phyloP scores from a whole-genome alignment of 2,797 vertebrate species.

The Sternotherus odoratus region DNA sequence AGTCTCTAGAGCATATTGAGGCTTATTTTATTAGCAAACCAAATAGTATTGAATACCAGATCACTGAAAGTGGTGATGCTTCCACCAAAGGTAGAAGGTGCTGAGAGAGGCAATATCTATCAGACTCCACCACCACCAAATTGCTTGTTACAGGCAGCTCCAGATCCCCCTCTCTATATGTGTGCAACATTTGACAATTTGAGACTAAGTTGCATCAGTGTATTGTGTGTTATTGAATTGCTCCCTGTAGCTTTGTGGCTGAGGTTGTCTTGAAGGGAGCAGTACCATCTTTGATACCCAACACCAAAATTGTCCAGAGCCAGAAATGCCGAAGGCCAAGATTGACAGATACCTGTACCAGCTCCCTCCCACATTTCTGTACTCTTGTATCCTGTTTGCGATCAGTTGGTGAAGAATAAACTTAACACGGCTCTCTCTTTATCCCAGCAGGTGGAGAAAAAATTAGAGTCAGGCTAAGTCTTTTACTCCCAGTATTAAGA shows the following conservation, averaged over 20 bases:
- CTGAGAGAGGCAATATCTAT: not conserved
- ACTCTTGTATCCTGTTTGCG: not conserved
- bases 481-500: not conserved
- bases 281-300: not conserved
- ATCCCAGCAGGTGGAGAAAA: not conserved
- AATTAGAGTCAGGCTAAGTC: not conserved
- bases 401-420: not conserved
- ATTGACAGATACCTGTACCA: not conserved
- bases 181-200: not conserved
- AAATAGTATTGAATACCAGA: not conserved
- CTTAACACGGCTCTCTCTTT: not conserved
- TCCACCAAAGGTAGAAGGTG: not conserved
- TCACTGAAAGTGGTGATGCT: not conserved
- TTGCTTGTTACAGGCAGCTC: not conserved
- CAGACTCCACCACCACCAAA: not conserved
- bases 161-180: not conserved
- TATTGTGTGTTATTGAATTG: not conserved
- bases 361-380: not conserved
- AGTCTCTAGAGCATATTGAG: not conserved
- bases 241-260: not conserved
- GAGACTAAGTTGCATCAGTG: not conserved
- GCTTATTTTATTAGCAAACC: not conserved
- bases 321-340: not conserved
- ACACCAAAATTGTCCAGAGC: not conserved
- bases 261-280: not conserved